phyloP scores from a whole-genome alignment of 1,140 invertebrate species.

The Acromyrmex charruanus region DNA sequence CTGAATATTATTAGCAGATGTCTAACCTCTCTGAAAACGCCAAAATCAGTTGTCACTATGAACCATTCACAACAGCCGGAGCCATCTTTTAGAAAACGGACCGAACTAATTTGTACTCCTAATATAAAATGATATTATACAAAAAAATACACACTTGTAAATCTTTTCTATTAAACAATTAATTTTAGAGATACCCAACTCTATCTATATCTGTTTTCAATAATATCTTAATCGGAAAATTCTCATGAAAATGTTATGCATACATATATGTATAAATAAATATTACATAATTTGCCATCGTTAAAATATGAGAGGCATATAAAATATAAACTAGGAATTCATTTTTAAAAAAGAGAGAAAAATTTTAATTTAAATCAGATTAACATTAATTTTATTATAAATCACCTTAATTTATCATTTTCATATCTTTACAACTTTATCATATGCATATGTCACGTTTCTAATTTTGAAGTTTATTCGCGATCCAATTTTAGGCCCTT shows the following conservation, averaged over 20 bases:
- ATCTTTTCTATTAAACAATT: conserved; percentile 3
- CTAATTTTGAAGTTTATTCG: background rate
- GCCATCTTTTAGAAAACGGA: no score
- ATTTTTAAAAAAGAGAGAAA: background rate
- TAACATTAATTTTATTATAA: background rate
- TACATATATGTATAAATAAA: background rate
- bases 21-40: no score
- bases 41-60: no score
- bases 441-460: no score
- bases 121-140: background rate
- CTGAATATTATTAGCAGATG: no score
- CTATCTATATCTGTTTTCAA: background rate
- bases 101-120: no score
- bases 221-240: background rate
- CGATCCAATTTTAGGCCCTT: background rate
- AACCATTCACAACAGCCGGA: no score
- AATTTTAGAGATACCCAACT: background rate
- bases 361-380: background rate
- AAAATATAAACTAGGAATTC: background rate
- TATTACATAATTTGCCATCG: background rate
- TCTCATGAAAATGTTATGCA: background rate
- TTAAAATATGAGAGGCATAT: background rate
- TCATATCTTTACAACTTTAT: background rate
- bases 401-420: background rate
- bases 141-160: background rate